Percentiles rank a stretch among this genome's conserved stretches.
Conservation (phyloP, 2,113 vertebrate genomes). For the Microtus oregoni region DNA sequence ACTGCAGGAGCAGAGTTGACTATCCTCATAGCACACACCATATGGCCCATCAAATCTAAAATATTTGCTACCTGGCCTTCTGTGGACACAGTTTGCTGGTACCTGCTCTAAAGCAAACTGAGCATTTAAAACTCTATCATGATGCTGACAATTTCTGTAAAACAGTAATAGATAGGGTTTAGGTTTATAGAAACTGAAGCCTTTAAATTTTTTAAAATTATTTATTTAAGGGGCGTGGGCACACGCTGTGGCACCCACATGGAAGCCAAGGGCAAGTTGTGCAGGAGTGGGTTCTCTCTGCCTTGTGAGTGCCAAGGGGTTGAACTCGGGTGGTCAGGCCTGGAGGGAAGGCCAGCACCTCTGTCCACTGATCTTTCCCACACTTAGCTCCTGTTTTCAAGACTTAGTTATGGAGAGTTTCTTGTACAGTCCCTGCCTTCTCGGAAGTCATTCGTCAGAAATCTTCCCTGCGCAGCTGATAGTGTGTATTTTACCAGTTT, state of each 20-base stretch:
- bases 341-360: not conserved
- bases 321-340: not conserved
- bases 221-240: not conserved
- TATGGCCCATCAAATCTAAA: not conserved
- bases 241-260: not conserved
- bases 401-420: not conserved
- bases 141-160: not conserved
- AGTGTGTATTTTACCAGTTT: not conserved
- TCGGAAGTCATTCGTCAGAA: not conserved
- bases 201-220: not conserved
- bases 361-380: not conserved
- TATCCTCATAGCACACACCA: not conserved
- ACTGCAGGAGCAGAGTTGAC: not conserved
- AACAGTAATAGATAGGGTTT: not conserved
- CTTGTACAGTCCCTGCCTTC: not conserved
- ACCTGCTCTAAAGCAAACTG: not conserved
- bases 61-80: not conserved
- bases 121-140: conserved; percentile 30
- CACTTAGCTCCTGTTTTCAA: not conserved
- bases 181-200: not conserved
- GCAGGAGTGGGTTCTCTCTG: not conserved
- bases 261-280: not conserved
- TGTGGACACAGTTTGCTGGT: not conserved
- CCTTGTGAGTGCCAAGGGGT: too few species aligned
- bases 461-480: not conserved